Percentiles rank a stretch among this genome's conserved stretches.
phyloP scores from a whole-genome alignment of 2,888 invertebrate genomes.

The Abrostola triplasia region DNA sequence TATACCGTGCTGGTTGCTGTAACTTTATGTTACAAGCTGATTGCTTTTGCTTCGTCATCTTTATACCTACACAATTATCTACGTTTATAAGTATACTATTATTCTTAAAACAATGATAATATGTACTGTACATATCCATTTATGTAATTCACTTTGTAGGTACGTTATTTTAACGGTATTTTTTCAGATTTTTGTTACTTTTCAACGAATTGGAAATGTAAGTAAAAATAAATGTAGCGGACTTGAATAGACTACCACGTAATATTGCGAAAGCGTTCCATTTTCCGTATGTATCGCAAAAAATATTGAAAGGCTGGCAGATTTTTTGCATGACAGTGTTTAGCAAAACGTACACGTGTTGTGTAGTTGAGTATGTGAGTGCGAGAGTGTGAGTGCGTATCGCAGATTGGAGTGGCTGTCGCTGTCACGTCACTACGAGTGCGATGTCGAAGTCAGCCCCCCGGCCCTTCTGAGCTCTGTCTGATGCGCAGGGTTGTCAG shows the following conservation, averaged over 20 bases:
- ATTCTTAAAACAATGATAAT: constrained; percentile 7
- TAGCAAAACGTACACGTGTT: constrained; percentile 16
- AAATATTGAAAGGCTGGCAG: constrained; percentile 12
- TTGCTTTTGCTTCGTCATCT: constrained; percentile 3
- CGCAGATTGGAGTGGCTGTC: constrained; percentile 66
- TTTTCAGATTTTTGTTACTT: not conserved
- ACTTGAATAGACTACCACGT: not conserved
- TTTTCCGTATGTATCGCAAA: constrained; percentile 23
- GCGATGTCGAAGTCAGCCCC: constrained; percentile 47
- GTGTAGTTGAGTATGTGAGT: constrained; percentile 8
- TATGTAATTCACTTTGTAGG: not conserved
- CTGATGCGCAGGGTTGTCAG: constrained; percentile 37
- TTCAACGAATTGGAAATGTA: not conserved
- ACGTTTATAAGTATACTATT: not conserved
- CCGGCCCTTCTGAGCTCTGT: constrained; percentile 45
- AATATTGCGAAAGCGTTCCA: constrained; percentile 23
- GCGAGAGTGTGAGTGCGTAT: constrained; percentile 49
- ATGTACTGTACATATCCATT: not conserved
- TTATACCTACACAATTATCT: constrained; percentile 18
- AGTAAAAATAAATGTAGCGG: not conserved
- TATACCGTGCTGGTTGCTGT: constrained; percentile 11
- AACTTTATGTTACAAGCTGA: constrained; percentile 11
- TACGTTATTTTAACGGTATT: no score
- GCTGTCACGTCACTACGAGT: constrained; percentile 63
- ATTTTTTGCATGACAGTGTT: constrained; percentile 35